Percentiles rank a stretch among this genome's conserved stretches.
These are phyloP conservation scores for Brachyhypopomus occidentalis DNA, from an alignment of 2,113 vertebrate species.

Conservation along the genomic window DNA sequence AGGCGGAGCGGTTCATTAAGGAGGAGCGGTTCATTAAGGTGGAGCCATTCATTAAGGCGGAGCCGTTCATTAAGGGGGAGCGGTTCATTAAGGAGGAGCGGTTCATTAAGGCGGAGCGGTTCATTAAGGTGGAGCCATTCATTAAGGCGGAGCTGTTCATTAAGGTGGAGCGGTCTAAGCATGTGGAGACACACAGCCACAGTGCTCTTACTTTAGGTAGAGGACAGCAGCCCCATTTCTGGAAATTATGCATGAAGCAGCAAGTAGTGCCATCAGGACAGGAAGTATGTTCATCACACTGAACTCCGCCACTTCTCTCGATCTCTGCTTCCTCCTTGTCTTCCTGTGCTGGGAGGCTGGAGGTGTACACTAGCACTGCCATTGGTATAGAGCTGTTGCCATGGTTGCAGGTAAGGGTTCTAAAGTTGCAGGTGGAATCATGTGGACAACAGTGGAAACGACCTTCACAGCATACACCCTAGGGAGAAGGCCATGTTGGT, in stretches of 20 bases:
- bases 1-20: too few relatives aligned
- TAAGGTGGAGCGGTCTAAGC: too few relatives aligned
- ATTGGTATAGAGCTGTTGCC: slow-evolving; percentile 36
- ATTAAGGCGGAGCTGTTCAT: too few relatives aligned
- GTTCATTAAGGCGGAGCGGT: too few relatives aligned
- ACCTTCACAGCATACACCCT: slow-evolving; percentile 74
- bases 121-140: too few relatives aligned
- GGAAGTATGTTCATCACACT: slow-evolving; percentile 61
- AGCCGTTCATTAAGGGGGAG: too few relatives aligned
- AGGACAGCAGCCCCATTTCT: slow-evolving; percentile 68
- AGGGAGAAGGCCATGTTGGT: neutral
- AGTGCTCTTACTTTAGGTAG: slow-evolving; percentile 60
- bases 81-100: too few relatives aligned
- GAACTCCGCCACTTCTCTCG: neutral
- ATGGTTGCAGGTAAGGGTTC: neutral
- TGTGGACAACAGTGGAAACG: slow-evolving; percentile 64
- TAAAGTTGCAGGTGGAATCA: slow-evolving; percentile 51
- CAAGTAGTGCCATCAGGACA: slow-evolving; percentile 69
- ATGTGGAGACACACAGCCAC: too few relatives aligned
- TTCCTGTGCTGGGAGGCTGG: accelerated
- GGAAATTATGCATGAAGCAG: slow-evolving; percentile 58
- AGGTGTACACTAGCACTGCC: neutral
- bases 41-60: too few relatives aligned
- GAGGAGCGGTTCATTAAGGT: too few relatives aligned
- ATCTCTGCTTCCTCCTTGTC: neutral